phyloP scores from a whole-genome alignment of 2,888 invertebrate genomes.

The Aricia artaxerxes region DNA sequence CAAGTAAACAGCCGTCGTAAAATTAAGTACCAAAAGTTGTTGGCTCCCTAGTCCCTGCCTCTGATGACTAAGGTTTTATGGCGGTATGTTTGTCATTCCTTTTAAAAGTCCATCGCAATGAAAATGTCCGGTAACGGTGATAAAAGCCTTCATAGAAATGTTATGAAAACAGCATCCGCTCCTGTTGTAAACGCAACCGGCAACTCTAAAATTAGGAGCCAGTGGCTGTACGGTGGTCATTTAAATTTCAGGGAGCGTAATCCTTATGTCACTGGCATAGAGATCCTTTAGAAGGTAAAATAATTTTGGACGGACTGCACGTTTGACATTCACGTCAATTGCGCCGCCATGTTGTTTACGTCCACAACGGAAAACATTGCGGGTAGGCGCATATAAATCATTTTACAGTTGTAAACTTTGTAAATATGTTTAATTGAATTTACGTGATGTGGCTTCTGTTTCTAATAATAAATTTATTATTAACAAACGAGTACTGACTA shows the following conservation, averaged over 20 bases:
- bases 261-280: background rate
- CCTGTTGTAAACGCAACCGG: slow-evolving; percentile 70
- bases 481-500: background rate
- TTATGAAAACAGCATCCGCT: slow-evolving; percentile 63
- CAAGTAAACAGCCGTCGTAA: background rate
- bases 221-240: slow-evolving; percentile 36
- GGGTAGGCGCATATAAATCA: background rate
- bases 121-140: background rate
- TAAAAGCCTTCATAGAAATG: slow-evolving; percentile 30
- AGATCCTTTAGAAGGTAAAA: background rate
- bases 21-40: background rate
- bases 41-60: background rate
- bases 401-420: slow-evolving; percentile 6
- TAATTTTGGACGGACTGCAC: slow-evolving; percentile 36
- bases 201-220: slow-evolving; percentile 64
- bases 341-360: slow-evolving; percentile 44
- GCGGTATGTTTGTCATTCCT: background rate
- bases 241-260: background rate
- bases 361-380: slow-evolving; percentile 37
- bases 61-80: background rate
- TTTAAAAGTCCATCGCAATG: background rate
- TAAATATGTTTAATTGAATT: slow-evolving; percentile 10
- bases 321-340: slow-evolving; percentile 72
- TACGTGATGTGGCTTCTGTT: background rate
- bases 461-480: background rate